phyloP scores from a whole-genome alignment of 2,888 invertebrate genomes.

The Tortricodes alternella region DNA sequence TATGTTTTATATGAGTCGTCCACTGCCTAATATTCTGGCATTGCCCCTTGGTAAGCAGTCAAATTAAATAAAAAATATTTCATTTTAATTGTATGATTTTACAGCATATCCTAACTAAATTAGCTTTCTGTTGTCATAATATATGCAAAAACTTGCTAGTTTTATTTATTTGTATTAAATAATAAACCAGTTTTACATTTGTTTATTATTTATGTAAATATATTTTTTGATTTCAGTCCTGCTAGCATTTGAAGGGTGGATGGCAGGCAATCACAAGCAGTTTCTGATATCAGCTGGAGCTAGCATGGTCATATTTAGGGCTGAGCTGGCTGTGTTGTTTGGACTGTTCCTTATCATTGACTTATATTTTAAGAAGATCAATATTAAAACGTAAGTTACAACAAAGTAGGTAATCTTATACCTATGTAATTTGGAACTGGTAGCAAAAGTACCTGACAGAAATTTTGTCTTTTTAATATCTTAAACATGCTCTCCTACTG shows the following conservation, averaged over 20 bases:
- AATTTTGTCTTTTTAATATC: too few species aligned
- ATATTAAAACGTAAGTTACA: conserved; percentile 54
- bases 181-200: background rate
- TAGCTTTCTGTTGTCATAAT: too few species aligned
- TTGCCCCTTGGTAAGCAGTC: conserved; percentile 94
- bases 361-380: conserved; percentile 87
- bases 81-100: too few species aligned
- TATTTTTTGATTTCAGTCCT: conserved; percentile 87
- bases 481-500: too few species aligned
- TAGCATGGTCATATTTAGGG: conserved; percentile 94
- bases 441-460: too few species aligned
- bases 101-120: too few species aligned
- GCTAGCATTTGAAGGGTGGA: conserved; percentile 92
- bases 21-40: conserved; percentile 97
- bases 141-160: too few species aligned
- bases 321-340: conserved; percentile 93
- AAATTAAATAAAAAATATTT: conserved; percentile 23
- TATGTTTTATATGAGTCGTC: conserved; percentile 97
- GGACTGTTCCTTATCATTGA: conserved; percentile 93
- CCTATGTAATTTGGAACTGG: too few species aligned
- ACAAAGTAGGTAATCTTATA: background rate
- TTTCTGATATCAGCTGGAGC: conserved; percentile 94
- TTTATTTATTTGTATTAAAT: too few species aligned
- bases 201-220: too few species aligned
- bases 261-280: conserved; percentile 87